Percentiles rank a stretch among this genome's conserved stretches.
These are phyloP conservation scores for Drosophila aldrichi DNA, from an alignment of 2,888 invertebrate genomes.

Conservation along the genomic window DNA sequence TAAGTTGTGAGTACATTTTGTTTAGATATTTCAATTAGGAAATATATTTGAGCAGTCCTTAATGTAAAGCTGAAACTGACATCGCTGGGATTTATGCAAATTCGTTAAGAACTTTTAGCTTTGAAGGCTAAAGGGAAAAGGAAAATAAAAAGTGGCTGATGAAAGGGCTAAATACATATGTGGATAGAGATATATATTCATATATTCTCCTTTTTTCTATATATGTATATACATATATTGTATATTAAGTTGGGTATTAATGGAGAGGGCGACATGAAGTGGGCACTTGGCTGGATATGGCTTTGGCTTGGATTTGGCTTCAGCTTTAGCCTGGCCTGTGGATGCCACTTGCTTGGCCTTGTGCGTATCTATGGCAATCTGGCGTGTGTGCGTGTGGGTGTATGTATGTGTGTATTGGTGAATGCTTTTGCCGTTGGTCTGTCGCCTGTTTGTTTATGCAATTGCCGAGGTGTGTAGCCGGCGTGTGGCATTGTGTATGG, in stretches of 20 bases:
- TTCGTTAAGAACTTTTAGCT: neutral
- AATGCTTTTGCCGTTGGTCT: slow-evolving; percentile 35
- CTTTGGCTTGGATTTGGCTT: slow-evolving; percentile 15
- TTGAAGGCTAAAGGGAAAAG: slow-evolving; percentile 16
- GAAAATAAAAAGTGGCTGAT: slow-evolving; percentile 18
- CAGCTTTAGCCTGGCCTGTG: slow-evolving; percentile 5
- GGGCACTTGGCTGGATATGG: slow-evolving; percentile 29
- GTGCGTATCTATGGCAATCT: slow-evolving; percentile 41
- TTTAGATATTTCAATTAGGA: neutral
- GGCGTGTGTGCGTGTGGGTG: slow-evolving; percentile 15
- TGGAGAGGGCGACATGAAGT: slow-evolving; percentile 24
- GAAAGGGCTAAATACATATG: neutral
- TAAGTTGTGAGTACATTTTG: neutral
- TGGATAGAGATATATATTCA: neutral
- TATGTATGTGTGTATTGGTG: slow-evolving; percentile 27
- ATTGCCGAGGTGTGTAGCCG: slow-evolving; percentile 56
- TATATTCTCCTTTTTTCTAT: neutral
- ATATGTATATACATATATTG: neutral
- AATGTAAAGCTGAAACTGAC: neutral
- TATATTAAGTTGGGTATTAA: slow-evolving; percentile 4
- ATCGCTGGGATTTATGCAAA: neutral
- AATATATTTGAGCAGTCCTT: neutral
- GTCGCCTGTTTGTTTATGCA: slow-evolving; percentile 56
- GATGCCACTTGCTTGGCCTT: slow-evolving; percentile 30
- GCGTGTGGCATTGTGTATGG: slow-evolving; percentile 35